phyloP scores from a whole-genome alignment of 2,888 invertebrate genomes.

The Blastobasis adustella region DNA sequence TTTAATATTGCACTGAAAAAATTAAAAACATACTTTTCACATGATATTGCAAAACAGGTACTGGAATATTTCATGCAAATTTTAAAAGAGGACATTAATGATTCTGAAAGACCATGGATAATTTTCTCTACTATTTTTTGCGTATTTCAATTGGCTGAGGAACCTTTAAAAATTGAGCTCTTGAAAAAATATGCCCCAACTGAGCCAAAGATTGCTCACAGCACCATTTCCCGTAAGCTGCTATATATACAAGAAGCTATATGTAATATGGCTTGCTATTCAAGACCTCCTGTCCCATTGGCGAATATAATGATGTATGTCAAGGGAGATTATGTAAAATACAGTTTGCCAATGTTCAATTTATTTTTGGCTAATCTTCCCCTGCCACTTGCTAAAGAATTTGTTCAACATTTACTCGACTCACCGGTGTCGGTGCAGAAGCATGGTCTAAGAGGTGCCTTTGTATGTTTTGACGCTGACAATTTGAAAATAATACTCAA shows the following conservation, averaged over 20 bases:
- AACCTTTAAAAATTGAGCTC: conserved; percentile 24
- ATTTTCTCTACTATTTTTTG: conserved; percentile 23
- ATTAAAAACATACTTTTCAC: conserved; percentile 37
- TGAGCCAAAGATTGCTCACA: conserved; percentile 31
- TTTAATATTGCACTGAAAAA: conserved; percentile 30
- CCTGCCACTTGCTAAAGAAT: conserved; percentile 19
- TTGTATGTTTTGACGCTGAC: conserved; percentile 23
- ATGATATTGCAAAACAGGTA: conserved; percentile 32
- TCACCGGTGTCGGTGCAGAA: conserved; percentile 35
- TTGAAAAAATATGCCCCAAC: conserved; percentile 31
- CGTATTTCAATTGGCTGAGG: conserved; percentile 32
- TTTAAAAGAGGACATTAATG: conserved; percentile 7
- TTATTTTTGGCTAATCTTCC: conserved; percentile 27
- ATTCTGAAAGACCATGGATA: neutral
- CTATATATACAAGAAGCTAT: conserved; percentile 29
- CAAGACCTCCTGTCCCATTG: conserved; percentile 31
- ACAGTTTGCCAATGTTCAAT: conserved; percentile 31
- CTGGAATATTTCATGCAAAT: conserved; percentile 24
- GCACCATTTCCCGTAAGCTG: conserved; percentile 19
- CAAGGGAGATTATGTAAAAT: conserved; percentile 33
- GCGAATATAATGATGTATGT: conserved; percentile 23
- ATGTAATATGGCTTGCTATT: conserved; percentile 27
- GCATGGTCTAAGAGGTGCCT: conserved; percentile 34
- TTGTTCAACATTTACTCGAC: conserved; percentile 27
- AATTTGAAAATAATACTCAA: conserved; percentile 21